A percentile compares a stretch with the other conserved stretches of the same genome.
Evolutionary conservation across 23 tunicate genomes (phyloP).

Genomic region (Halocynthia roretzi): DNA sequence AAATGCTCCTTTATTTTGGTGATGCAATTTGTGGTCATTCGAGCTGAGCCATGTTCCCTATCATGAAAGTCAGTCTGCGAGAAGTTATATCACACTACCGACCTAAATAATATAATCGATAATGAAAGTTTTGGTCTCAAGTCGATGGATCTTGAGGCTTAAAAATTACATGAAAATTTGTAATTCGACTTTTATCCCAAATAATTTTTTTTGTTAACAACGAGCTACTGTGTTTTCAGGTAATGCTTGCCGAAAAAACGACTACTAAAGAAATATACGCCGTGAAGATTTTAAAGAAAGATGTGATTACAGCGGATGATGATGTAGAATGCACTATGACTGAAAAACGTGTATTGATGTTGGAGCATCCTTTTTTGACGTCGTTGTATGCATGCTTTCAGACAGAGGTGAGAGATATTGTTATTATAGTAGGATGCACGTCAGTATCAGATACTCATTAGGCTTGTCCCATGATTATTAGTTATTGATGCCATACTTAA

Average conservation of each 20-base stretch:
- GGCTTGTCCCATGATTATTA: background rate
- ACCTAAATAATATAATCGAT: too few relatives aligned
- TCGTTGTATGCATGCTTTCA: conserved; percentile 82
- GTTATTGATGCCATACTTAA: background rate
- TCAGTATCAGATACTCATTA: background rate
- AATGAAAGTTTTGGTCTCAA: too few relatives aligned
- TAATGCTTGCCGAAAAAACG: conserved; percentile 82
- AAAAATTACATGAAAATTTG: too few relatives aligned
- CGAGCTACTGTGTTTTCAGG: conserved; percentile 26
- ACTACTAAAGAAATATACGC: conserved; percentile 72
- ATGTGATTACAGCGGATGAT: conserved; percentile 86
- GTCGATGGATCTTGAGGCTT: too few relatives aligned
- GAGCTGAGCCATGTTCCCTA: too few relatives aligned
- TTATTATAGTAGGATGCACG: background rate
- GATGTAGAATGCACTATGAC: conserved; percentile 96
- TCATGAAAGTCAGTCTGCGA: too few relatives aligned
- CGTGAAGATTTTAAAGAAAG: conserved; percentile 87
- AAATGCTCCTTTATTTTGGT: too few relatives aligned
- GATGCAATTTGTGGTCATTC: too few relatives aligned
- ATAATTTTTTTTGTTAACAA: too few relatives aligned
- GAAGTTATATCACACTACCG: too few relatives aligned
- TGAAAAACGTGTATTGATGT: conserved; percentile 74
- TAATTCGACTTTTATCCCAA: too few relatives aligned
- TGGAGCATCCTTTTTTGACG: conserved; percentile 90
- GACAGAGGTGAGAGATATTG: conserved; percentile 36